These are phyloP conservation scores for Chaunax sp. DNA, from an alignment of 2,797 vertebrate genomes.

Conservation along the genomic window DNA sequence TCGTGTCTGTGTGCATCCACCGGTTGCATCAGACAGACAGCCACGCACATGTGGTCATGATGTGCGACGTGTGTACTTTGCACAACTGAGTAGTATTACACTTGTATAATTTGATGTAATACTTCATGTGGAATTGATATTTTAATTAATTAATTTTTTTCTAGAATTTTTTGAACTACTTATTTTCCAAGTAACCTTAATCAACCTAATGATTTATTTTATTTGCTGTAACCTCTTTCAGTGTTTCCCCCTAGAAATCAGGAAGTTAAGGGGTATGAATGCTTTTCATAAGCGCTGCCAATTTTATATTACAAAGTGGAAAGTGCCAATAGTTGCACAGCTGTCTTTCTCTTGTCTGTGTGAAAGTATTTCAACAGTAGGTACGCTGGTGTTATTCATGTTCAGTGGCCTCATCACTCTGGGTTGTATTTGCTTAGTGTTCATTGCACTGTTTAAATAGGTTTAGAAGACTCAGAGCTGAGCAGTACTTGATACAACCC, in stretches of 20 bases:
- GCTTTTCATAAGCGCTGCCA: constrained; percentile 9
- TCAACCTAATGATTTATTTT: too few species aligned
- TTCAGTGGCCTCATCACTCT: constrained; percentile 62
- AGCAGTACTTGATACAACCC: constrained; percentile 68
- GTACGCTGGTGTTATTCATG: constrained; percentile 34
- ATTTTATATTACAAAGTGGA: constrained; percentile 25
- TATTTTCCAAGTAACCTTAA: too few species aligned
- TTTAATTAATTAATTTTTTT: too few species aligned
- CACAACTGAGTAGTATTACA: too few species aligned
- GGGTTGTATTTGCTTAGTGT: constrained; percentile 69
- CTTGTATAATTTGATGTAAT: too few species aligned
- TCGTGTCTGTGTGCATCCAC: not conserved
- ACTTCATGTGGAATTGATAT: too few species aligned
- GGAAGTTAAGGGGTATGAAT: not conserved
- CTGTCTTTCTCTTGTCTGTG: constrained; percentile 44
- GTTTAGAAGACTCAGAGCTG: constrained; percentile 63
- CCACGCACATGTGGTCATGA: too few species aligned
- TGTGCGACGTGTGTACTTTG: too few species aligned
- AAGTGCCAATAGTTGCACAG: constrained; percentile 55
- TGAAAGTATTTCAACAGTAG: constrained; percentile 53
- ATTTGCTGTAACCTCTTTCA: not conserved
- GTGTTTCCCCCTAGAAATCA: constrained; percentile 8
- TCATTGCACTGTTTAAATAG: constrained; percentile 78
- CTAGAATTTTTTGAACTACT: too few species aligned
- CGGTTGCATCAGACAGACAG: not conserved